A percentile compares a stretch with the other conserved stretches of the same genome.
Evolutionary conservation across 2,888 invertebrate genomes (phyloP).

Genomic region (Spatulosminthurus flaviceps): DNA sequence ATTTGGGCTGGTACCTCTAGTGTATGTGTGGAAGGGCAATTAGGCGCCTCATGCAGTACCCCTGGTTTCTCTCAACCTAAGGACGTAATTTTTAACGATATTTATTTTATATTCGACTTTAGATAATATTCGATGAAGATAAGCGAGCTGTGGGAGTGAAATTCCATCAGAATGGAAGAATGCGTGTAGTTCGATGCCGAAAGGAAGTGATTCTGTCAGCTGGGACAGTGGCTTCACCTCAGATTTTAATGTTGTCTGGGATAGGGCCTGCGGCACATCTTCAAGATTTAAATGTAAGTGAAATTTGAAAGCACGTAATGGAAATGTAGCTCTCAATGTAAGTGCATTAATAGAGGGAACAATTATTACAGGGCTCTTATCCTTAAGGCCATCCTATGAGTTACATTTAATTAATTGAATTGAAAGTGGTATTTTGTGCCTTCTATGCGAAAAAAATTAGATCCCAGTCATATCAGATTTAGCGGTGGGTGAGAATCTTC

Average conservation of each 20-base stretch:
- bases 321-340: too few relatives aligned
- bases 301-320: neutral
- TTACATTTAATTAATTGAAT: neutral
- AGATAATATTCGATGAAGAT: constrained; percentile 55
- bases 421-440: neutral
- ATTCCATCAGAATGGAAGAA: constrained; percentile 49
- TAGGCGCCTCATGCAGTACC: too few relatives aligned
- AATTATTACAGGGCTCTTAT: too few relatives aligned
- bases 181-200: constrained; percentile 50
- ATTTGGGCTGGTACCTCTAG: too few relatives aligned
- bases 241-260: constrained; percentile 60
- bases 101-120: neutral
- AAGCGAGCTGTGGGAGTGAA: constrained; percentile 57
- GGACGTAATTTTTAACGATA: constrained; percentile 19
- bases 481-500: constrained; percentile 57
- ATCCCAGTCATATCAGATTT: constrained; percentile 56
- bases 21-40: too few relatives aligned
- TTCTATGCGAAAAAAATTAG: too few relatives aligned
- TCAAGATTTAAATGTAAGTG: constrained; percentile 52
- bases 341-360: neutral
- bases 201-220: constrained; percentile 58
- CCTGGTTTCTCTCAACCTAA: too few relatives aligned
- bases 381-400: too few relatives aligned
- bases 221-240: constrained; percentile 54
- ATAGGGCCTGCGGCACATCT: constrained; percentile 58